A percentile compares a stretch with the other conserved stretches of the same genome.
These are phyloP conservation scores for Macrostomum lignano DNA, from an alignment of 1,140 invertebrate species.

Conservation along the genomic window DNA sequence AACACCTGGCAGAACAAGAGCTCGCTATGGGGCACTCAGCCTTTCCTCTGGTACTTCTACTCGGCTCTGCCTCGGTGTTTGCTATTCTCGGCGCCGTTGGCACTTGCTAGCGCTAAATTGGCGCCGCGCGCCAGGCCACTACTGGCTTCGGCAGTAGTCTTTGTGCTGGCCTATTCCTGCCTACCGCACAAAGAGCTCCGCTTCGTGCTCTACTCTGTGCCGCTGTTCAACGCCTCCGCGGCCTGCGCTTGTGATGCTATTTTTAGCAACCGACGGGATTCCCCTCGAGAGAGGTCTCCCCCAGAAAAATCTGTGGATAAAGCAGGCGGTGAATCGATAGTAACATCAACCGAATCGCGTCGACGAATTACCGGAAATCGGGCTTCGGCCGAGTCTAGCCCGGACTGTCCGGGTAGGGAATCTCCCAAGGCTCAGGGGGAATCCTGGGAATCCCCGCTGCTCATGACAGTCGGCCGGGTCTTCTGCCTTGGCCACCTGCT, in stretches of 20 bases:
- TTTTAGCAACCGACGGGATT: slow-evolving; percentile 35
- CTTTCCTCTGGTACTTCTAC: slow-evolving; percentile 93
- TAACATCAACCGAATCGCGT: too few species aligned
- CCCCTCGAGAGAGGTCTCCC: too few species aligned
- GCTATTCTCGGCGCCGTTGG: slow-evolving; percentile 44
- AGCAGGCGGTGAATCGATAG: too few species aligned
- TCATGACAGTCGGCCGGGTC: not conserved
- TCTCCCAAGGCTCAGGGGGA: not conserved
- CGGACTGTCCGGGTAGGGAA: not conserved
- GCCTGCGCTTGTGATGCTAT: slow-evolving; percentile 53
- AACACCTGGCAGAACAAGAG: slow-evolving; percentile 79
- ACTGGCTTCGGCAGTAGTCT: slow-evolving; percentile 44
- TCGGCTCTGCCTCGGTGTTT: slow-evolving; percentile 69
- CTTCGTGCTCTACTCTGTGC: slow-evolving; percentile 86
- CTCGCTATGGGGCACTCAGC: slow-evolving; percentile 71
- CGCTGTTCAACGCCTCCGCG: slow-evolving; percentile 61
- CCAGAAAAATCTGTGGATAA: too few species aligned
- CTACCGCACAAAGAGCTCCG: slow-evolving; percentile 88
- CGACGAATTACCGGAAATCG: too few species aligned
- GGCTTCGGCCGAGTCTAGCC: not conserved
- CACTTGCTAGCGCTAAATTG: slow-evolving; percentile 47
- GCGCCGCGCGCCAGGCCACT: slow-evolving; percentile 41
- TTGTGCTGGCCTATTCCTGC: slow-evolving; percentile 63
- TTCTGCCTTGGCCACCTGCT: not conserved
- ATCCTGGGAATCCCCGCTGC: slow-evolving; percentile 2